Base-by-base conservation (phyloP, 1,140 invertebrate species). In the Reticulitermes speratus region DNA sequence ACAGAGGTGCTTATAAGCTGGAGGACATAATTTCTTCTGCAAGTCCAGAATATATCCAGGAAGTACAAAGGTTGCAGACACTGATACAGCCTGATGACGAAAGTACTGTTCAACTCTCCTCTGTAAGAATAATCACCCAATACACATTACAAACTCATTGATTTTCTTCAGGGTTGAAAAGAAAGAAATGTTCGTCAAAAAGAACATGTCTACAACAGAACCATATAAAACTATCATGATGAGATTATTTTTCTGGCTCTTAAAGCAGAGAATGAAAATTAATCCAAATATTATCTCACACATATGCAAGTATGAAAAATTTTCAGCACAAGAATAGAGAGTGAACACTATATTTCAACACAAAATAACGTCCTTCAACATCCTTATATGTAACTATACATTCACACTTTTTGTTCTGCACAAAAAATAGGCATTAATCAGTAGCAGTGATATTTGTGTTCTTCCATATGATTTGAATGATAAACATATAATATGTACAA, bases 31-130 rank as follows among this genome's bases (percentile, higher is more conserved):
- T 52, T 32, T 16, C 16, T 9, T n/a, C 45, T 59, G 83, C 83
- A 48, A 16, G 25, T 84, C 5, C 44, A 48, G n/a, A 45, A 8
- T 23, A 30, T 38, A 52, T 84, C 16, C 23, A 88, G 32, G 87
- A 90, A 84, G 89, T 92, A 52, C 75, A 89, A 45, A 88, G 90
- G 81, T 82, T 92, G 12, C 89, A 91, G 87, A 87, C 88, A 38
- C 89, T 89, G 44, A 86, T 93, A 44, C 91, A 93, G 88, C 92
- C 92, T 89, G 92, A 93, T 90, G 91, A 92, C 84, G 90, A 92
- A 84, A 90, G 91, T 85, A 92, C 92, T 87, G 91, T 93, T 86
- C 92, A 93, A 87, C 93, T 93, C 88, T 93, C 93, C 48, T 93
- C 93, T 65, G 90, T 90, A 89, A 87, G 89, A 88, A 82, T 55